A percentile compares a stretch with the other conserved stretches of the same genome.
Evolutionary conservation across 2,113 vertebrate genomes (phyloP).

Genomic region (Leptodactylus fuscus): DNA sequence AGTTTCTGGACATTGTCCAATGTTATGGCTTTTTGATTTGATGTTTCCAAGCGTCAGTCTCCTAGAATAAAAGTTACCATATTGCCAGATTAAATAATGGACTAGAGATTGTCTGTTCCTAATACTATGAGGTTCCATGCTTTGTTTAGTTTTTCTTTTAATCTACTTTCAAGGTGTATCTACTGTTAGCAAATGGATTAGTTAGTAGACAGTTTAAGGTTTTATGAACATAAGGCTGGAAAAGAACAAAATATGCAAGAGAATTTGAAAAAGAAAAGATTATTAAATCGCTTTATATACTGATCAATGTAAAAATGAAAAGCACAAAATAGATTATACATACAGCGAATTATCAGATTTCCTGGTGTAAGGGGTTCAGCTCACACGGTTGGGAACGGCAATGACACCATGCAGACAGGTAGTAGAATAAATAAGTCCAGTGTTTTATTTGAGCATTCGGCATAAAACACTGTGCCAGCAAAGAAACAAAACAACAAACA

Average conservation of each 20-base stretch:
- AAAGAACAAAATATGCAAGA: conserved; percentile 1
- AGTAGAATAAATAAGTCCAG: too few species aligned
- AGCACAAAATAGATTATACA: too few species aligned
- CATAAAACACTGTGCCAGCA: too few species aligned
- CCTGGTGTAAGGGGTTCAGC: too few species aligned
- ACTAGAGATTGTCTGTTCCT: conserved; percentile 18
- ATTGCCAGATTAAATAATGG: conserved; percentile 23
- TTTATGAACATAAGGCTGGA: neutral
- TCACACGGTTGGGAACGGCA: too few species aligned
- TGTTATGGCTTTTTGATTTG: conserved; percentile 28
- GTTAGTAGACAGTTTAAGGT: neutral
- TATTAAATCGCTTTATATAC: neutral
- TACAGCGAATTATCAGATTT: too few species aligned
- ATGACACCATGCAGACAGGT: too few species aligned
- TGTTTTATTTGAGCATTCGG: too few species aligned
- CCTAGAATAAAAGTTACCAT: conserved; percentile 8
- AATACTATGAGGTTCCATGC: conserved; percentile 15
- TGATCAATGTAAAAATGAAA: too few species aligned
- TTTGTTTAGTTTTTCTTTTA: conserved; percentile 30
- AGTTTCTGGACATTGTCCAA: conserved; percentile 40
- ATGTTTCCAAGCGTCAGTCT: conserved; percentile 42
- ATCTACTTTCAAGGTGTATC: conserved; percentile 20
- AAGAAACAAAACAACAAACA: too few species aligned
- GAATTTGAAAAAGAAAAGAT: neutral
- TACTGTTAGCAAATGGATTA: neutral